phyloP scores from a whole-genome alignment of 2,888 invertebrate species.

The Athripsodes cinereus region DNA sequence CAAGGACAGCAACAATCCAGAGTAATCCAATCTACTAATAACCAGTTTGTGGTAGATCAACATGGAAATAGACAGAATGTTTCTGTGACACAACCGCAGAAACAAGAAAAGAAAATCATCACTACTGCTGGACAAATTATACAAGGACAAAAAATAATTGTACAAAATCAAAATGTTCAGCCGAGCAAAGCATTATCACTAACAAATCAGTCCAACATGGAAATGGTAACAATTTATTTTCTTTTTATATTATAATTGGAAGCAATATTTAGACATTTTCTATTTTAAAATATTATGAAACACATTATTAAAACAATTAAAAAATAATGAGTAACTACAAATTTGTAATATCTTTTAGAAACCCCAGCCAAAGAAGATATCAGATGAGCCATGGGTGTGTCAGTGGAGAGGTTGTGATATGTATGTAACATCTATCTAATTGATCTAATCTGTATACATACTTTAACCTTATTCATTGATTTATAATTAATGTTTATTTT shows the following conservation, averaged over 20 bases:
- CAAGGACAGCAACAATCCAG: slow-evolving; percentile 14
- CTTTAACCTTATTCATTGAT: too few species aligned
- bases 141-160: slow-evolving; percentile 19
- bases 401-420: slow-evolving; percentile 90
- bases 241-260: too few species aligned
- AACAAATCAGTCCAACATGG: neutral
- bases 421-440: slow-evolving; percentile 38
- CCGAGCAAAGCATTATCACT: slow-evolving; percentile 1
- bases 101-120: slow-evolving; percentile 22
- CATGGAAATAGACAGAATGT: slow-evolving; percentile 24
- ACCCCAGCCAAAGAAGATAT: slow-evolving; percentile 22
- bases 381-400: slow-evolving; percentile 60
- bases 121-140: slow-evolving; percentile 16
- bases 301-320: neutral
- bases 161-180: slow-evolving; percentile 12
- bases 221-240: neutral
- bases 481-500: too few species aligned
- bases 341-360: slow-evolving; percentile 19
- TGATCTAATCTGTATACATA: too few species aligned
- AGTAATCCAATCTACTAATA: slow-evolving; percentile 6
- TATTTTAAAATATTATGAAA: neutral
- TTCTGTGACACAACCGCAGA: slow-evolving; percentile 8
- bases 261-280: neutral
- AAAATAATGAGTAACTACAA: neutral
- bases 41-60: slow-evolving; percentile 23